Evolutionary conservation across 2,113 vertebrate genomes (phyloP).

Genomic region (Taurulus bubalis): DNA sequence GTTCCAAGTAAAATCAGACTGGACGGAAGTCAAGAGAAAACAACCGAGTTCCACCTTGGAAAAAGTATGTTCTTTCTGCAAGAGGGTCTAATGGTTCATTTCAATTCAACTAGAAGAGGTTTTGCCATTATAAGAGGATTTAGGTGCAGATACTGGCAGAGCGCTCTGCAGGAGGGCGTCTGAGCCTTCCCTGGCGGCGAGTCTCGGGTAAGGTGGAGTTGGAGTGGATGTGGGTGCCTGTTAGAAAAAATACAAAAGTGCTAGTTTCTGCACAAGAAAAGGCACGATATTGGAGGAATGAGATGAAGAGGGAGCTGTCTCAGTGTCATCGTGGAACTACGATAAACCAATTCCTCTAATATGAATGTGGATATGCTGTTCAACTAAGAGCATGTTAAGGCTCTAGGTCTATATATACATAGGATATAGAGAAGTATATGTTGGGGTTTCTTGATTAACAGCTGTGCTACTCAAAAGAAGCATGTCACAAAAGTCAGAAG

Average conservation of each 20-base stretch:
- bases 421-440: neutral
- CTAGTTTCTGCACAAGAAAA: neutral
- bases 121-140: neutral
- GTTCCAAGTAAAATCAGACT: conserved; percentile 3
- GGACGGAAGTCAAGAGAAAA: neutral
- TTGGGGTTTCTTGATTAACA: no score
- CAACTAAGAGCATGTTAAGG: no score
- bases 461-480: no score
- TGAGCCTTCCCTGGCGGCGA: neutral
- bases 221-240: neutral
- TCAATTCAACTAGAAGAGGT: neutral
- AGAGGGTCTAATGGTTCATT: neutral
- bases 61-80: neutral
- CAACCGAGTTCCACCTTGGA: neutral
- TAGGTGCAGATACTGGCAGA: neutral
- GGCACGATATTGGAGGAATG: neutral
- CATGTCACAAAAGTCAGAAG: neutral
- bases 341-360: neutral
- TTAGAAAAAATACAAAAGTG: neutral
- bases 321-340: neutral
- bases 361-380: neutral
- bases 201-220: neutral
- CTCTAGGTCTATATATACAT: neutral
- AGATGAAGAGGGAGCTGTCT: neutral
- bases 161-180: neutral